These are phyloP conservation scores for Kryphioiulus occultus DNA, from an alignment of 2,888 invertebrate species.

Conservation along the genomic window DNA sequence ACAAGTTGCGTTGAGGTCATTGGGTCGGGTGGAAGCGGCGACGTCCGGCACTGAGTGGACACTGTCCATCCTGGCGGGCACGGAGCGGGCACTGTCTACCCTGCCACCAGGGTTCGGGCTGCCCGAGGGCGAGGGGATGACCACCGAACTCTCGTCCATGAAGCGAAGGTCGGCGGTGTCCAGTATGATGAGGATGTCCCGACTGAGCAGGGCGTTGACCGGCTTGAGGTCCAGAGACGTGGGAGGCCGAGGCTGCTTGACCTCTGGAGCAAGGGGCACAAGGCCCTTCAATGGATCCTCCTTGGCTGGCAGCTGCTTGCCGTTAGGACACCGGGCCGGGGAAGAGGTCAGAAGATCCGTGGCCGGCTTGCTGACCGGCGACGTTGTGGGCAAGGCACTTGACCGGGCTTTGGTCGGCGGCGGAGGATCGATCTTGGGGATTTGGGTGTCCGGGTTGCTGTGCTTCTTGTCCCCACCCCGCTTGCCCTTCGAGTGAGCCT, in stretches of 20 bases:
- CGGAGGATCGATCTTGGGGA: constrained; percentile 56
- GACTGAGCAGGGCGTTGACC: constrained; percentile 58
- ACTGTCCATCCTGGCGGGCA: constrained; percentile 59
- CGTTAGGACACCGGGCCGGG: constrained; percentile 44
- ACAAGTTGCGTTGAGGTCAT: constrained; percentile 55
- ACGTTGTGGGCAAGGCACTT: constrained; percentile 57
- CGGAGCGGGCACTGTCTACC: no score
- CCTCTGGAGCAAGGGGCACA: not conserved
- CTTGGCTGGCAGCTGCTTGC: constrained; percentile 43
- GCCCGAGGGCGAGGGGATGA: constrained; percentile 71
- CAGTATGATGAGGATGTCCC: constrained; percentile 78
- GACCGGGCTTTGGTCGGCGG: constrained; percentile 51
- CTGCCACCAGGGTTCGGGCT: constrained; percentile 66
- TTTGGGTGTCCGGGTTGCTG: constrained; percentile 24
- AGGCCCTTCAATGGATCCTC: constrained; percentile 5
- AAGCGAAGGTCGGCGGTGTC: constrained; percentile 86
- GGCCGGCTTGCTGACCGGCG: constrained; percentile 37
- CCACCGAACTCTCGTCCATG: constrained; percentile 75
- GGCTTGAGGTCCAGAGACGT: constrained; percentile 61
- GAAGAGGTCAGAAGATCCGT: constrained; percentile 46
- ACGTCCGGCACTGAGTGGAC: constrained; percentile 56
- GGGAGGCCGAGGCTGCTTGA: constrained; percentile 46
- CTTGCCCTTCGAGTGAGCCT: constrained; percentile 46
- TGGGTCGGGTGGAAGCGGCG: constrained; percentile 64
- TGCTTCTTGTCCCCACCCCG: constrained; percentile 43